Conservation (phyloP, 53 echinoderm and acorn worm genomes). For the Zoroaster sp. region DNA sequence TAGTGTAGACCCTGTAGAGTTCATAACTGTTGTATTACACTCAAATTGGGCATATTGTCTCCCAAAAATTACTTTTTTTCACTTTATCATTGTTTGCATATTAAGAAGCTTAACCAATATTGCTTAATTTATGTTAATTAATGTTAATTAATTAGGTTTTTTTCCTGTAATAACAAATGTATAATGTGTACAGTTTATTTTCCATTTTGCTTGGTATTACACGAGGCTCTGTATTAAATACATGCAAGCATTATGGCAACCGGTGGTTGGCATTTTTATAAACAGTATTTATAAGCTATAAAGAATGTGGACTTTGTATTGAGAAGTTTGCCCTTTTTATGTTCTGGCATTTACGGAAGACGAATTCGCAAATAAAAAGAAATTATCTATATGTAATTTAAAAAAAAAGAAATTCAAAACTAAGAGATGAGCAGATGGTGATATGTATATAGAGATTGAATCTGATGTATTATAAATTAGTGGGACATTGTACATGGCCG, state of each 20-base stretch:
- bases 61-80: too few relatives aligned
- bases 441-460: constrained; percentile 38
- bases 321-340: not conserved
- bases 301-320: not conserved
- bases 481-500: not conserved
- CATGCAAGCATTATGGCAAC: not conserved
- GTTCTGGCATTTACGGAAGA: not conserved
- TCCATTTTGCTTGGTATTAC: constrained; percentile 1
- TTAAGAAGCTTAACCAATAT: not conserved
- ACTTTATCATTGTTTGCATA: too few relatives aligned
- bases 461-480: constrained; percentile 15
- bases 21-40: too few relatives aligned
- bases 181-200: constrained; percentile 40
- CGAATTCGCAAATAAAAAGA: not conserved
- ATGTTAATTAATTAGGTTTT: not conserved
- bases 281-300: constrained; percentile 23
- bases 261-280: not conserved
- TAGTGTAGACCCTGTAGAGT: too few relatives aligned
- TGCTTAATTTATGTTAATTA: not conserved
- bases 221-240: not conserved
- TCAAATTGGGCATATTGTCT: too few relatives aligned
- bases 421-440: not conserved
- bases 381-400: not conserved
- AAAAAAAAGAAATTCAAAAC: not conserved
- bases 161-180: not conserved